Percentiles rank a stretch among this genome's conserved stretches.
Evolutionary conservation across 2,888 invertebrate genomes (phyloP).

Genomic region (Ernsta delagoae): DNA sequence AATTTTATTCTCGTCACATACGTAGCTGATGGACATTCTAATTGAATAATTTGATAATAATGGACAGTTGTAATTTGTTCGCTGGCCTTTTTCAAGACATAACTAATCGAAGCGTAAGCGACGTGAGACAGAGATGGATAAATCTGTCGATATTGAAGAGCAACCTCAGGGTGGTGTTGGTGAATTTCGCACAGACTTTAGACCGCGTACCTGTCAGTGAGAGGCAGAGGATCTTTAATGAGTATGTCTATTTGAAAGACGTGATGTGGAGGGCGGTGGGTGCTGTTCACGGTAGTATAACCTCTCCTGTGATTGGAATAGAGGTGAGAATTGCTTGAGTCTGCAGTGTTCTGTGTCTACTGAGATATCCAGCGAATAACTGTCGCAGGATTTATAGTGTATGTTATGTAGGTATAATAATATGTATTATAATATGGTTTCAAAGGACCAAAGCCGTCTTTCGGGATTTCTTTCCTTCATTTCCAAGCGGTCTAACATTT

Average conservation of each 20-base stretch:
- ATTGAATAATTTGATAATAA: constrained; percentile 19
- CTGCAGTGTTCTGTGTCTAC: too few relatives aligned
- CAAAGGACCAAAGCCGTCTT: too few relatives aligned
- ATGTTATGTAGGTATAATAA: background rate
- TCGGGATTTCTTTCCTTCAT: too few relatives aligned
- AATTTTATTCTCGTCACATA: background rate
- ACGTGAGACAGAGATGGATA: constrained; percentile 64
- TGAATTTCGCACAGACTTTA: constrained; percentile 57
- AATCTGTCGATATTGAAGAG: constrained; percentile 62
- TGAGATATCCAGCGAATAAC: too few relatives aligned
- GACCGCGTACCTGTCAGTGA: constrained; percentile 48
- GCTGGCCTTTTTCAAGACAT: constrained; percentile 51
- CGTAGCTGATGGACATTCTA: too few relatives aligned
- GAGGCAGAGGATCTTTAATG: constrained; percentile 50
- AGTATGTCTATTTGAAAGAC: constrained; percentile 62
- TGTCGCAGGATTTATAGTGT: too few relatives aligned
- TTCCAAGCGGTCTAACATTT: too few relatives aligned
- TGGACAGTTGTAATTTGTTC: constrained; percentile 51
- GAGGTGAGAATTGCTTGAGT: constrained; percentile 48
- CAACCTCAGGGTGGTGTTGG: constrained; percentile 56
- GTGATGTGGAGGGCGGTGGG: constrained; percentile 67
- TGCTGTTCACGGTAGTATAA: constrained; percentile 64
- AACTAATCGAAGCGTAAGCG: constrained; percentile 47
- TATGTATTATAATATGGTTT: background rate
- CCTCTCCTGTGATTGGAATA: constrained; percentile 43